Base-by-base conservation (phyloP, 2,888 invertebrate genomes). In the Pilophorus perplexus region DNA sequence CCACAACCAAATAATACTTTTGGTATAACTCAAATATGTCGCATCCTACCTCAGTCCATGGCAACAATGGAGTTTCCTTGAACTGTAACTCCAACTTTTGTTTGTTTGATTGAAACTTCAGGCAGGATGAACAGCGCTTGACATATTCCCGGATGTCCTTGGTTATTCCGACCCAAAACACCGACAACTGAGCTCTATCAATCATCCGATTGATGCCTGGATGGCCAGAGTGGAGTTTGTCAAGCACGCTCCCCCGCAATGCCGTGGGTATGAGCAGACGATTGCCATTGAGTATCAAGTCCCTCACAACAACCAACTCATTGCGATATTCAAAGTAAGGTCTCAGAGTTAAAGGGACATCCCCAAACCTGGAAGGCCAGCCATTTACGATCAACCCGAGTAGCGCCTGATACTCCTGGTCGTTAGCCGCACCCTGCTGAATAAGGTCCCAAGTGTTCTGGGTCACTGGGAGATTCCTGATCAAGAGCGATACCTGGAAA, bases 11-110 rank as follows among this genome's bases (percentile, higher is more conserved):
- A 64, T 71, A 73, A 66, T 67, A 65, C 52, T 71, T 69, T 23
- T 69, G 66, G 14, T 55, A 42, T 62, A 70, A 72, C 65, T 74
- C 72, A 44, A 72, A 70, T 70, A 75, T 72, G 70, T 75, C 75
- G 52, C 73, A 68, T 4, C 16, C 54, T 5, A 54, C 54, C 18
- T 54, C 54, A 10, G 14, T 23, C 54, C 54, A 54, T 16, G 54
- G 54, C 10, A 54, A 33, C 12, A 2, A 18, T 4, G 54, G 54
- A 33, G 33, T 3, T 14, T 54, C 23, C 23, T 22, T 27, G 14
- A 18, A 54, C 10, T 18, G 8, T 16, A 54, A 2, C 5, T 8
- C 54, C 8, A 23, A 14, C 20, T 33, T 54, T 27, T 72, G 25
- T 14, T 71, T 67, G 25, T 44, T 59, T 38, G 42, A 59, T 23